phyloP scores from a whole-genome alignment of 2,113 vertebrate genomes.

The Cebus imitator region DNA sequence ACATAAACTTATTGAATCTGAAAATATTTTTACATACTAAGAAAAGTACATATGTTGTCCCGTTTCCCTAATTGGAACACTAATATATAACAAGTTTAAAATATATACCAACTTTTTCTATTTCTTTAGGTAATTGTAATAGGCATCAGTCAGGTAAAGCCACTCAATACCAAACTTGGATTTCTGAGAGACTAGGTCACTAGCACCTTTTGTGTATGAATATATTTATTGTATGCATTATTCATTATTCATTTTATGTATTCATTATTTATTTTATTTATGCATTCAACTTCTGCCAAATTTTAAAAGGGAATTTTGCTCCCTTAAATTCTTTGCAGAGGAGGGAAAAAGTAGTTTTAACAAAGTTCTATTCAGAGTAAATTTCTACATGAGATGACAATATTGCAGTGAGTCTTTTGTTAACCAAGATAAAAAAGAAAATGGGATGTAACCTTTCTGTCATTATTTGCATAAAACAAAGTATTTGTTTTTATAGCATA shows the following conservation, averaged over 20 bases:
- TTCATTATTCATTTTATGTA: neutral
- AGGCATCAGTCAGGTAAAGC: neutral
- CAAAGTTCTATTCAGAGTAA: neutral
- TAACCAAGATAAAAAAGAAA: neutral
- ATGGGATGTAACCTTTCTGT: neutral
- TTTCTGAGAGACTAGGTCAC: neutral
- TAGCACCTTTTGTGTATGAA: neutral
- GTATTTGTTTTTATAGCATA: neutral
- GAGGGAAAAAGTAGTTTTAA: neutral
- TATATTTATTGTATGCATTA: neutral
- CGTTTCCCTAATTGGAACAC: neutral
- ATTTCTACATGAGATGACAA: neutral
- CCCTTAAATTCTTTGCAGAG: neutral
- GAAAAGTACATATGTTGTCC: neutral
- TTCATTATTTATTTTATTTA: neutral
- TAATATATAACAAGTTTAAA: neutral
- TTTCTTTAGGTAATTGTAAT: neutral
- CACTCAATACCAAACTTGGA: neutral
- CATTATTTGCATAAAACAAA: slow-evolving; percentile 28
- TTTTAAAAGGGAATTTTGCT: neutral
- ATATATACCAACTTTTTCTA: neutral
- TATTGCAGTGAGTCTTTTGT: neutral
- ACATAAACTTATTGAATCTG: neutral
- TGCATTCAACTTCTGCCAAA: neutral
- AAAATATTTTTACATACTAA: neutral